A percentile compares a stretch with the other conserved stretches of the same genome.
These are phyloP conservation scores for Eira barbara DNA, from an alignment of 2,113 vertebrate species.

Conservation along the genomic window DNA sequence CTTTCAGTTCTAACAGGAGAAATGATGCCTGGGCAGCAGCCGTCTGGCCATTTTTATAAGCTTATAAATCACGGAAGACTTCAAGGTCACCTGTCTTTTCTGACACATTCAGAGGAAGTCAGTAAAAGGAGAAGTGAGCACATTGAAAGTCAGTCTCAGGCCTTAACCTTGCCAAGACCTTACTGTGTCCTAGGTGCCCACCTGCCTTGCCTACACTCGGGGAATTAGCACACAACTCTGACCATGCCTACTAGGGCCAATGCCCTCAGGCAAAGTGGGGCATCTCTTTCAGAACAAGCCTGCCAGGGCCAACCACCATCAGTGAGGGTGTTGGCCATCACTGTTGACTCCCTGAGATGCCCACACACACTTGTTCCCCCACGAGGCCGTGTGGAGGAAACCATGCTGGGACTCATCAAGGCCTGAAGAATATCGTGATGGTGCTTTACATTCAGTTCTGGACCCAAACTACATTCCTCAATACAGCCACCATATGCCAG, in stretches of 20 bases:
- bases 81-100: not conserved
- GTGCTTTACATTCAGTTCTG: not conserved
- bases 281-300: slow-evolving; percentile 1
- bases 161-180: not conserved
- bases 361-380: not conserved
- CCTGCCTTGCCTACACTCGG: not conserved
- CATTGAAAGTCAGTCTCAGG: not conserved
- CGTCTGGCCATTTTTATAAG: not conserved
- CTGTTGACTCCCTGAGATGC: not conserved
- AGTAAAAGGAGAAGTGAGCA: not conserved
- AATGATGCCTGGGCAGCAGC: not conserved
- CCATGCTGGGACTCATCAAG: not conserved
- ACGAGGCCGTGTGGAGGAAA: not conserved
- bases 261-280: not conserved
- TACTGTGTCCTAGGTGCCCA: not conserved
- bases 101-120: not conserved
- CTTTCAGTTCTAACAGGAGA: not conserved
- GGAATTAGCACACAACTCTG: not conserved
- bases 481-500: not conserved
- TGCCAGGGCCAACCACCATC: not conserved
- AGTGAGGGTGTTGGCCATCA: not conserved
- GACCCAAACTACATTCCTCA: not conserved
- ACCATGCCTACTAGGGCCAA: not conserved
- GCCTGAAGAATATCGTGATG: not conserved
- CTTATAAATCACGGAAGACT: not conserved